phyloP scores from a whole-genome alignment of 1,140 invertebrate species.

The Odontomachus brunneus region DNA sequence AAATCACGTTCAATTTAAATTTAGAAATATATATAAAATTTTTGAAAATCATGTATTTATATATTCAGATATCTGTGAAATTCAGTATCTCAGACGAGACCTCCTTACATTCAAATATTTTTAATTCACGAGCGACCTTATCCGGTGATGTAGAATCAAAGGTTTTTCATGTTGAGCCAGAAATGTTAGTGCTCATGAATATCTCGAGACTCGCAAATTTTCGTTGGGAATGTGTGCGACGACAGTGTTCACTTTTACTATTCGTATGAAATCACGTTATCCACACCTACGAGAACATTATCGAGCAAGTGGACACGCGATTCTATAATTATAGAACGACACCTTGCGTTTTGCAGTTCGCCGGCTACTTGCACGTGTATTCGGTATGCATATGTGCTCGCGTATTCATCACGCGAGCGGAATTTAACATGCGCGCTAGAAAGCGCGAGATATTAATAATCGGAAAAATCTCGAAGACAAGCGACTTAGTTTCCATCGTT shows the following conservation, averaged over 20 bases:
- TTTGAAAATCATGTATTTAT: neutral
- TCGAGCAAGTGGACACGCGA: conserved; percentile 20
- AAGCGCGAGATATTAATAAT: neutral
- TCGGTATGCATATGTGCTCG: neutral
- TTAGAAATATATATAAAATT: neutral
- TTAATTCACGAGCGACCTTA: neutral
- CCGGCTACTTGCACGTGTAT: neutral
- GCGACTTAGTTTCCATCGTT: no score
- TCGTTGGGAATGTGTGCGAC: neutral
- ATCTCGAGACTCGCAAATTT: neutral
- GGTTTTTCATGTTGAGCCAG: neutral
- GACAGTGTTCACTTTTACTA: neutral
- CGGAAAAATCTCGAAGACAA: neutral
- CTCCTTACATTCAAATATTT: no score
- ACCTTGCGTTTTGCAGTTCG: conserved; percentile 28
- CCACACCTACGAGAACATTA: conserved; percentile 11
- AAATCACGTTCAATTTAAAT: no score
- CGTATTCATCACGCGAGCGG: conserved; percentile 28
- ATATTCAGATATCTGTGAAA: neutral
- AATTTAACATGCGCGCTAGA: conserved; percentile 18
- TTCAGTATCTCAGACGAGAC: no score
- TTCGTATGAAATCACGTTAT: conserved; percentile 13
- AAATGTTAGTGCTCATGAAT: neutral
- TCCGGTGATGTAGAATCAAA: neutral
- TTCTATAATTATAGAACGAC: conserved; percentile 29